Base-by-base conservation (phyloP, 2,113 vertebrate genomes). In the Plectropomus leopardus region DNA sequence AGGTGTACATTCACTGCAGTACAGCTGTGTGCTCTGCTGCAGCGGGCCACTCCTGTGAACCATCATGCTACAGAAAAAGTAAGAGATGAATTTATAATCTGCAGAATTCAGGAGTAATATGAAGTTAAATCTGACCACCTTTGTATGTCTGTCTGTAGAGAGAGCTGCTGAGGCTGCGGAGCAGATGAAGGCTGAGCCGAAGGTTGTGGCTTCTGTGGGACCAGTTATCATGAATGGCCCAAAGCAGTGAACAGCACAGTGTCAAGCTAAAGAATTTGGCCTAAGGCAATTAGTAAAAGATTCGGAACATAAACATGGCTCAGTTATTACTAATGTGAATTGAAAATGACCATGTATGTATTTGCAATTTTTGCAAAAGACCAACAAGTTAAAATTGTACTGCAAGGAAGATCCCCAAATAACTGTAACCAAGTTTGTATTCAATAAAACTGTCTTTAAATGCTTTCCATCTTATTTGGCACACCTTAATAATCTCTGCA, bases 1-100 rank as follows among this genome's bases (percentile, higher is more conserved):
- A 92, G 92, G 53, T 93, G 47, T 93, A 84, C 78, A 76, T 93
- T 74, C 92, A 93, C 78, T 93, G 92, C 66, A 93, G 89, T 47
- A 89, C 92, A 77, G 45, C 82, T 14, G 71, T 92, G 42, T 93
- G 7, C 57, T 32, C 21, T n/a, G 17, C 19, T 45, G 15, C 15
- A 17, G 4, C 28, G 0, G 84, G 82, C 11, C 16, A 7, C 48
- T 6, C 5, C 24, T 54, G 51, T 54, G 51, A 54, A 28, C 51
- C 51, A 9, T 5, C 19, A 8, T 93, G 92, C 77, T 11, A 0
- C 36, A 86, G 65, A 13, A 75, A 2, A 60, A 86, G 86, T 87
- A 91, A 86, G 89, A 48, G 3, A 61, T 42, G 0, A 17, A 40
- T 65, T 59, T 40, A 6, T 44, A 47, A 48, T 61, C 5, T 30